Evolutionary conservation across 2,888 invertebrate genomes (phyloP), one percentile per base, ranked within the genome.

Genomic region (Meiosimyza decipiens): DNA sequence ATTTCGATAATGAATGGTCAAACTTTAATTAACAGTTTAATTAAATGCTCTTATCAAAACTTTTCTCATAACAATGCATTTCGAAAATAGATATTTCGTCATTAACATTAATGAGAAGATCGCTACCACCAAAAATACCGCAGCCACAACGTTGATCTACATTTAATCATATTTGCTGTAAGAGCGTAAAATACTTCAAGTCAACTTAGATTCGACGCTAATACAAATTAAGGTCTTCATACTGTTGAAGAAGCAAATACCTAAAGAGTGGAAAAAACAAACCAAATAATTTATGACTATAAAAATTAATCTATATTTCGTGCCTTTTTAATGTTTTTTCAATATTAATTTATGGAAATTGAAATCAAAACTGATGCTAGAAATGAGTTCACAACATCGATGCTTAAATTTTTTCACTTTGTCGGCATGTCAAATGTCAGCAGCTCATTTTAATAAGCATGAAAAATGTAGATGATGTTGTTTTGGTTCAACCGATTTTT

Each of bases 361-460:
- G 55, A 67, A 55, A 64, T 6, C 22, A 3, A 50, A 22, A 59
- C 9, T 22, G 9, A 22, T 22, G 49, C 9, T n/a, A 18, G 9
- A 12, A 49, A 40, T 18, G 16, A 55, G 55, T 67, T 67, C 55
- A 49, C 16, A 57, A 57, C 18, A 13, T 13, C 18, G 13, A 13
- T 28, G 57, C 57, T n/a, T 18, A 28, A 6, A 57, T 22, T 22
- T 22, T 13, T 60, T 15, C 47, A 18, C 54, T 18, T 49, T 59
- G 68, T 49, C 68, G 68, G 59, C 50, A 16, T 55, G 16, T 16
- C 65, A 15, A 57, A 50, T 49, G 64, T 60, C 64, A 15, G 47
- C 57, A 50, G 59, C 68, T 68, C 22, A 68, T 68, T 68, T 68
- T 15, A 68, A 68, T 68, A 68, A 50, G 57, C 22, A 68, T 59